Evolutionary conservation across 1,140 invertebrate genomes (phyloP).

Genomic region (Drosophila ironensis): DNA sequence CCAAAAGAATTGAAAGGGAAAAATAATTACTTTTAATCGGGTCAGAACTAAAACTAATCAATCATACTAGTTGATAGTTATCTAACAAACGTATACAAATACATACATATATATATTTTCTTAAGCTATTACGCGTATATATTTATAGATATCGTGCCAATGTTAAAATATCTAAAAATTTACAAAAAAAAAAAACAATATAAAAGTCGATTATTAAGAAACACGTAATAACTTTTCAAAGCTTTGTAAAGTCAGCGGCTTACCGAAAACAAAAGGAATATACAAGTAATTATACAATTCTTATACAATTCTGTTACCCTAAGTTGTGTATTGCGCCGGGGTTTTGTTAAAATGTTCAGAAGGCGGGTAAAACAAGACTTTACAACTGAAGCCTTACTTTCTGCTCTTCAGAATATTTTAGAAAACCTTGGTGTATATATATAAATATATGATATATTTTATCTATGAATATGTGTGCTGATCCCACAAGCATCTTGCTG

Average conservation of each 20-base stretch:
- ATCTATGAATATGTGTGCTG: neutral
- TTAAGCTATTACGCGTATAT: slow-evolving; percentile 39
- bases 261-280: slow-evolving; percentile 27
- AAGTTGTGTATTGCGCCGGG: slow-evolving; percentile 52
- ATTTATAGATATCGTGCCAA: slow-evolving; percentile 70
- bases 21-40: slow-evolving; percentile 14
- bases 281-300: slow-evolving; percentile 14
- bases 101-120: slow-evolving; percentile 44
- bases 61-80: slow-evolving; percentile 45
- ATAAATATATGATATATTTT: neutral
- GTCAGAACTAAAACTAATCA: slow-evolving; percentile 49
- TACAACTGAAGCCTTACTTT: too few relatives aligned
- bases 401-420: too few relatives aligned
- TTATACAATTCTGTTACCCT: slow-evolving; percentile 46
- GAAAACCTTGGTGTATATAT: neutral
- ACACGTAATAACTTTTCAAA: slow-evolving; percentile 29
- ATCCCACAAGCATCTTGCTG: neutral
- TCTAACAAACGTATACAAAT: slow-evolving; percentile 23
- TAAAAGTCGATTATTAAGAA: slow-evolving; percentile 15
- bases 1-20: slow-evolving; percentile 1
- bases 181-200: slow-evolving; percentile 20
- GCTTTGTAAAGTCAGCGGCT: slow-evolving; percentile 48
- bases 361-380: too few relatives aligned
- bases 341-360: too few relatives aligned
- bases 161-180: slow-evolving; percentile 49